Base-by-base conservation (phyloP, 2,888 invertebrate genomes). In the Eulithis prunata region DNA sequence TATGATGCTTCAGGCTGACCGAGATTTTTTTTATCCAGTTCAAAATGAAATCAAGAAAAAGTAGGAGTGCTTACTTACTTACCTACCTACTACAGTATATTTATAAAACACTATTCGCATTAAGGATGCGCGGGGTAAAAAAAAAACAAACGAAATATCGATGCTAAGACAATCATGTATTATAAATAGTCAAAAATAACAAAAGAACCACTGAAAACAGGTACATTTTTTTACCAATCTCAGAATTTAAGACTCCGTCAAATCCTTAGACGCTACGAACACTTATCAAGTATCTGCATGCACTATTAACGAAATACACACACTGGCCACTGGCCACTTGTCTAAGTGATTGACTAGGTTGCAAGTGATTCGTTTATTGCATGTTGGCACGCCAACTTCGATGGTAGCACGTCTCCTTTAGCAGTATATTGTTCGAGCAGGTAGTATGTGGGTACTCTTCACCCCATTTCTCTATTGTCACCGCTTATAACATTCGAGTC, bases 161-260 rank as follows among this genome's bases (percentile, higher is more conserved):
- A 91, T 91, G 91, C 92, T 93, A 93, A 88, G 92, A 92, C 91
- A 91, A 92, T 93, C 88, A 91, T 92, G 89, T 92, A 91, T 91
- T 92, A 93, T 91, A 93, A 93, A 93, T 93, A 92, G 91, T 92
- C 91, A 92, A 93, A 92, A 91, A 90, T 89, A 91, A 92, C 91
- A 91, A 92, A 92, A 91, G 90, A 90, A 91, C 89, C 89, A 89
- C 85, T 90, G 90, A 91, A 91, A 91, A 92, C 91, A 92, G 91
- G 92, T 92, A 92, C 92, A 89, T 64, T 88, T 84, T 85, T 85
- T 91, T 87, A 88, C 88, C 91, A 90, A 91, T 91, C 90, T 91
- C 90, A 85, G 86, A 90, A 88, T 91, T 91, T 86, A 88, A 89
- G 84, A 89, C 85, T 88, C 85, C 87, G 83, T 88, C 85, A 89